These are phyloP conservation scores for Blennius ocellaris DNA, from an alignment of 2,113 vertebrate species.

Conservation along the genomic window DNA sequence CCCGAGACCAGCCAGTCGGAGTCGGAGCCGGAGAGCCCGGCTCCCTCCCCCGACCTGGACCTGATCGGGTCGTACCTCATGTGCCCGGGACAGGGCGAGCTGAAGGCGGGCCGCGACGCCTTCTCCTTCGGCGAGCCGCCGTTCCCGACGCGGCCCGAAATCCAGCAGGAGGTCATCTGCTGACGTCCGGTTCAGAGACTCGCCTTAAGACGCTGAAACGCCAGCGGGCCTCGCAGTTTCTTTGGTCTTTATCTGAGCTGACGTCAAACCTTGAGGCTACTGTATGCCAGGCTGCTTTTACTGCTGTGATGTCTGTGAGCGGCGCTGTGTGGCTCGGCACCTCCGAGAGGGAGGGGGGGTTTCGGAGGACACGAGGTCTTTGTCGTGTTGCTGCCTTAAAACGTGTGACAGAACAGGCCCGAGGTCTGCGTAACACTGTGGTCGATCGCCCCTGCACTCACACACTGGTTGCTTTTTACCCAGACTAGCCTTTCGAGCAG, in stretches of 20 bases:
- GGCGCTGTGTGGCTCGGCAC: slow-evolving; percentile 41
- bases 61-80: slow-evolving; percentile 75
- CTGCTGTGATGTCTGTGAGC: slow-evolving; percentile 63
- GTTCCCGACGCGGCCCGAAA: slow-evolving; percentile 78
- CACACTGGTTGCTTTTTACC: slow-evolving; percentile 52
- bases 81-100: slow-evolving; percentile 77
- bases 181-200: slow-evolving; percentile 54
- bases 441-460: slow-evolving; percentile 8
- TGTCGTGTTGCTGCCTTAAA: slow-evolving; percentile 45
- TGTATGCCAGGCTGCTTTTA: slow-evolving; percentile 55
- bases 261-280: slow-evolving; percentile 43
- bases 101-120: slow-evolving; percentile 77
- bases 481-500: slow-evolving; percentile 42
- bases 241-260: slow-evolving; percentile 12
- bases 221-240: slow-evolving; percentile 46
- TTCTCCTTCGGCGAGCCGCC: slow-evolving; percentile 81
- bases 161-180: slow-evolving; percentile 85
- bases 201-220: slow-evolving; percentile 18
- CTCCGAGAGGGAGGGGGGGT: slow-evolving; percentile 31
- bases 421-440: slow-evolving; percentile 3
- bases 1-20: slow-evolving; percentile 80
- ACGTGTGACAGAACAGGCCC: slow-evolving; percentile 43
- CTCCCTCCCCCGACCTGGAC: slow-evolving; percentile 76
- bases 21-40: slow-evolving; percentile 82
- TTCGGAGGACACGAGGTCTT: slow-evolving; percentile 6